A percentile compares a stretch with the other conserved stretches of the same genome.
Conservation (phyloP, 2,888 invertebrate genomes). For the Arenicola marina region DNA sequence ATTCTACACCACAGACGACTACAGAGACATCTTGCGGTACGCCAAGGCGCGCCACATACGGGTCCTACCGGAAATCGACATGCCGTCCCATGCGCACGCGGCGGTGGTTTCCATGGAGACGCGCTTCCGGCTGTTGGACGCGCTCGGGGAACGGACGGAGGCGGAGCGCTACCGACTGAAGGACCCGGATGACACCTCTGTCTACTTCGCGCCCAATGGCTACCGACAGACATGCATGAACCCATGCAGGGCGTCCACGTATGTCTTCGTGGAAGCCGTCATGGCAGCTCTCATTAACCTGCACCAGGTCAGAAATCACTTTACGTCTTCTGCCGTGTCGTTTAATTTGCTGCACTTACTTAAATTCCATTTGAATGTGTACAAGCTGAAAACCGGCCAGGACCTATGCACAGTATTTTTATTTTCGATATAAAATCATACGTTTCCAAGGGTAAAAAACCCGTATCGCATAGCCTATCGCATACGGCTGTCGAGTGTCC, state of each 20-base stretch:
- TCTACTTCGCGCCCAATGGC: background rate
- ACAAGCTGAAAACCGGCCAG: too few species aligned
- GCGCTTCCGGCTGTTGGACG: background rate
- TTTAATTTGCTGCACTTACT: too few species aligned
- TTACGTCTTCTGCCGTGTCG: too few species aligned
- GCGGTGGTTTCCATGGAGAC: conserved; percentile 48
- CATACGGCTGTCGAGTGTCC: too few species aligned
- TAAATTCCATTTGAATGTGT: too few species aligned
- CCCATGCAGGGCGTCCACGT: background rate
- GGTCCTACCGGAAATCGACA: conserved; percentile 50
- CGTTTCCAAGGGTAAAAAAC: too few species aligned
- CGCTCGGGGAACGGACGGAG: background rate
- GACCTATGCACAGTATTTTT: too few species aligned
- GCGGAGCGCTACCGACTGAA: background rate
- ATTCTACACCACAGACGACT: conserved; percentile 39
- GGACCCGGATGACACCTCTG: background rate
- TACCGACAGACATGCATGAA: background rate
- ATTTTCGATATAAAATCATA: too few species aligned
- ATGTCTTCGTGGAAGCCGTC: background rate
- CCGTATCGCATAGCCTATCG: too few species aligned
- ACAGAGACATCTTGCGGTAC: conserved; percentile 44
- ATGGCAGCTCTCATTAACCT: background rate
- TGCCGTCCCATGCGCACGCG: conserved; percentile 53
- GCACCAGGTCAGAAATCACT: too few species aligned
- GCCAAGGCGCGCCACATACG: conserved; percentile 46